Base-by-base conservation (phyloP, 2,888 invertebrate genomes). In the Synergus japonicus region DNA sequence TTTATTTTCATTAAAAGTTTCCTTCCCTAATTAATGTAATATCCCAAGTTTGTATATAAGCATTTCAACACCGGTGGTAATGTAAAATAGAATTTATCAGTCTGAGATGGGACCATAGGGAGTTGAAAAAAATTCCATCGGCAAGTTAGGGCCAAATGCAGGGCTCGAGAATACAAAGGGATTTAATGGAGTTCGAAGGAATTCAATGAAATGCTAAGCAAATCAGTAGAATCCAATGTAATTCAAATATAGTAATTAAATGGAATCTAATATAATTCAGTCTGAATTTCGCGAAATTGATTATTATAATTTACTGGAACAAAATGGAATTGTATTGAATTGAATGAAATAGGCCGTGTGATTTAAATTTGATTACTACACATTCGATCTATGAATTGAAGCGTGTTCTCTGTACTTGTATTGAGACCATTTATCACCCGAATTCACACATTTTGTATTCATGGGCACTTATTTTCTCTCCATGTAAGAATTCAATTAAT, bases 1-100 rank as follows among this genome's bases (percentile, higher is more conserved):
- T 54, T 73, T 73, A 73, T 73, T 73, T 73, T 73, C 73, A 37
- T 54, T 67, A 76, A 66, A 82, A 82, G 76, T 83, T 77, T 81
- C 76, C 60, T 76, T 73, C 58, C 60, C 64, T 83, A 83, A 83
- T 79, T 83, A 83, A 83, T 81, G 83, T 83, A 83, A 83, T 83
- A 79, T 81, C 77, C 76, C 44, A 78, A 78, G 49, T 79, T 77
- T 60, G 58, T 58, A 73, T 37, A 58, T 58, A 54, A 37, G 69
- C 15, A 69, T 37, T 69, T 29, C 49, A 69, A 73, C 54, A 15
- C 9, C 29, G 49, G 29, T 1, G 9, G 29, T 8, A 4, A 73
- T 29, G 9, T 12, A 37, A 73, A 58, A 73, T 58, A 41, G n/a
- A 73, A 73, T 54, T 44, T 46, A 10, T 46, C 9, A 58, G 18